phyloP scores from a whole-genome alignment of 2,113 vertebrate species.

The Vulpes lagopus region DNA sequence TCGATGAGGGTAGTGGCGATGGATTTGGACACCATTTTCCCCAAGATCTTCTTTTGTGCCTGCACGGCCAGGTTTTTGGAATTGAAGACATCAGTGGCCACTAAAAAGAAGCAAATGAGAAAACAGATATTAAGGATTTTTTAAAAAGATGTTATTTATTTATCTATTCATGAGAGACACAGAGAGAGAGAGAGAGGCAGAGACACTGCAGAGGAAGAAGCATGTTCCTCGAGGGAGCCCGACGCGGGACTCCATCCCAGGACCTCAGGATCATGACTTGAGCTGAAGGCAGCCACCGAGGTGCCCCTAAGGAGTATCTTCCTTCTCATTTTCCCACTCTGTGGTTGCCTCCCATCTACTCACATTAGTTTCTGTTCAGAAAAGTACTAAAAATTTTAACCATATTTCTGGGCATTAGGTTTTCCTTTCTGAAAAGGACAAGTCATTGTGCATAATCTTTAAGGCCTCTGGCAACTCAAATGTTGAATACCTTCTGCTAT shows the following conservation, averaged over 20 bases:
- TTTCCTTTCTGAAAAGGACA: not conserved
- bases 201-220: no score
- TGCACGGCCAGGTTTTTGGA: constrained; percentile 94
- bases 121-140: not conserved
- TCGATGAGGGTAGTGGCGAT: constrained; percentile 92
- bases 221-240: no score
- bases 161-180: no score
- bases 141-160: no score
- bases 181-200: no score
- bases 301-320: not conserved
- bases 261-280: no score
- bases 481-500: not conserved
- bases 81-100: constrained; percentile 92
- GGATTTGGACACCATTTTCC: constrained; percentile 93
- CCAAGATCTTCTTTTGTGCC: constrained; percentile 94
- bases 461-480: not conserved
- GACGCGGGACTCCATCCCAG: no score
- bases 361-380: not conserved
- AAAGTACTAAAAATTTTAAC: not conserved
- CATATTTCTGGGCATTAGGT: not conserved
- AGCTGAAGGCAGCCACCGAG: no score
- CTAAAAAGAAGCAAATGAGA: constrained; percentile 71
- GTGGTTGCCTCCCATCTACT: not conserved
- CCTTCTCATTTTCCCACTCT: not conserved
- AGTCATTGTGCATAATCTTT: not conserved